A percentile compares a stretch with the other conserved stretches of the same genome.
phyloP scores from a whole-genome alignment of 1,140 invertebrate genomes.

The Cyrtorhinus lividipennis region DNA sequence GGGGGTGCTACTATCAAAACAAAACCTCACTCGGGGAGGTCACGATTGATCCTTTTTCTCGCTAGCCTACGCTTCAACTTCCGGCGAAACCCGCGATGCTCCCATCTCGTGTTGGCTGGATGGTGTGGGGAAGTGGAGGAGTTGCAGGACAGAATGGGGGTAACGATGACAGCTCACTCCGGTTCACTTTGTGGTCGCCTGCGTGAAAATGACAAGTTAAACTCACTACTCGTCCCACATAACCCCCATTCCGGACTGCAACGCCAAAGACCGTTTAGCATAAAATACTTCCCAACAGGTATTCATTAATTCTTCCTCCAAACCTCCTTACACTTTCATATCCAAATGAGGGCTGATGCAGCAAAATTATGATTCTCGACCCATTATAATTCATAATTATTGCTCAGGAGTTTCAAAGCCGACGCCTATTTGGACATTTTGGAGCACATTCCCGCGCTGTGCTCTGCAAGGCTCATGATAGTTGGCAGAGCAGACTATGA shows the following conservation, averaged over 20 bases:
- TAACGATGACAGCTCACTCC: neutral
- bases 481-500: too few species aligned
- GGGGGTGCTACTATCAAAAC: neutral
- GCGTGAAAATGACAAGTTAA: too few species aligned
- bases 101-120: neutral
- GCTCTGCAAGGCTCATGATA: too few species aligned
- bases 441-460: too few species aligned
- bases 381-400: too few species aligned
- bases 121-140: too few species aligned
- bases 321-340: neutral
- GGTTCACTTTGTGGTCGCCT: neutral
- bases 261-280: too few species aligned
- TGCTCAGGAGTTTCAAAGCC: too few species aligned
- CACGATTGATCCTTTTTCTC: neutral
- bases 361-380: too few species aligned
- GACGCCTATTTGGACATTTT: too few species aligned
- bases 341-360: too few species aligned
- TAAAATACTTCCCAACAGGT: neutral
- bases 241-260: neutral
- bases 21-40: neutral
- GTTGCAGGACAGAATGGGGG: neutral
- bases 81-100: neutral
- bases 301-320: neutral
- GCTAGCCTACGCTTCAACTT: neutral
- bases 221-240: too few species aligned